A percentile compares a stretch with the other conserved stretches of the same genome.
These are phyloP conservation scores for Prorops nasuta DNA, from an alignment of 1,140 invertebrate genomes.

Conservation along the genomic window DNA sequence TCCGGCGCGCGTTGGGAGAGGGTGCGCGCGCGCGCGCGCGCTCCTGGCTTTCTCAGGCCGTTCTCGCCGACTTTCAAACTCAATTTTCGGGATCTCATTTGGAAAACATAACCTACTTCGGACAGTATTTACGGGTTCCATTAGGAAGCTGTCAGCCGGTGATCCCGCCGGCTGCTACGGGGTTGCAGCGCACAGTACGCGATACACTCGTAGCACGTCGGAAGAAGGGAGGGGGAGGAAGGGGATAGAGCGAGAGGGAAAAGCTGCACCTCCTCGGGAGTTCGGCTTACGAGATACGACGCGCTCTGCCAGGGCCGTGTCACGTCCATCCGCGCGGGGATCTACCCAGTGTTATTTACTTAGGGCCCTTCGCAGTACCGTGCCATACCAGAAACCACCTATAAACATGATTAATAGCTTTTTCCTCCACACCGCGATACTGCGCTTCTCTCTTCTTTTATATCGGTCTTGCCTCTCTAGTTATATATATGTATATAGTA, in stretches of 20 bases:
- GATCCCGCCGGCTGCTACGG: constrained; percentile 38
- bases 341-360: constrained; percentile 6
- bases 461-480: not conserved
- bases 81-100: constrained; percentile 56
- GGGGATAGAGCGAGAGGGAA: constrained; percentile 17
- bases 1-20: constrained; percentile 7
- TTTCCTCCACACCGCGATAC: not conserved
- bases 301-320: not conserved
- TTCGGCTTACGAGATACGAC: constrained; percentile 27
- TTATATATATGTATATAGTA: not conserved
- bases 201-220: constrained; percentile 16
- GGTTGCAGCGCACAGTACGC: constrained; percentile 17
- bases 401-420: no score
- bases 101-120: constrained; percentile 55
- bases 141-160: constrained; percentile 56
- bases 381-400: no score
- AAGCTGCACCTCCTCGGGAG: constrained; percentile 21
- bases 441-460: not conserved
- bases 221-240: constrained; percentile 17
- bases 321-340: not conserved
- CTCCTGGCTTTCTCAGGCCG: constrained; percentile 13
- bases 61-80: constrained; percentile 35
- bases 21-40: not conserved
- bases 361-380: not conserved
- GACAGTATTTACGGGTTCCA: constrained; percentile 56